Evolutionary conservation across 2,113 vertebrate species (phyloP).

Genomic region (Eubucco bourcierii): DNA sequence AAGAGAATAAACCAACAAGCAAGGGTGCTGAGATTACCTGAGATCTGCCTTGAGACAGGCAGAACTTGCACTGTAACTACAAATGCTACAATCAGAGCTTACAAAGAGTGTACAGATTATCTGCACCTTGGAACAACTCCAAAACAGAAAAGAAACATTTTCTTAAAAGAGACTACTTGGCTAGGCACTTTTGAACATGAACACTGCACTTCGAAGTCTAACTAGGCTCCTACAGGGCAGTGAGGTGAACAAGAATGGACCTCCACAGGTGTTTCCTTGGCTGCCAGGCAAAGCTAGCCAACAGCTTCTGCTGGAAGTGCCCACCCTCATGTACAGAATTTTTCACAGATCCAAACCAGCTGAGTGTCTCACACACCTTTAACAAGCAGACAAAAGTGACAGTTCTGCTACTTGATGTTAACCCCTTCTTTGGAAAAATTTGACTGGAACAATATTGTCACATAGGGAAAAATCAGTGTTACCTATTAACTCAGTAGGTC

Average conservation of each 20-base stretch:
- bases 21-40: neutral
- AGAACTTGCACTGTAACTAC: neutral
- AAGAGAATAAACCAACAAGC: neutral
- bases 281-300: neutral
- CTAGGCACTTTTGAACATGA: neutral
- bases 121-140: neutral
- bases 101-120: neutral
- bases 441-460: neutral
- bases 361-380: neutral
- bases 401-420: neutral
- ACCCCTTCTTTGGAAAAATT: neutral
- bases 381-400: neutral
- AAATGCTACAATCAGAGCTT: neutral
- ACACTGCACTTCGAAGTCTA: neutral
- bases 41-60: neutral
- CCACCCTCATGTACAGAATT: neutral
- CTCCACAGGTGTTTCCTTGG: neutral
- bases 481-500: neutral
- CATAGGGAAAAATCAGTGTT: neutral
- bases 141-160: neutral
- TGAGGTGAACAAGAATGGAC: neutral
- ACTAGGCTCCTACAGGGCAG: neutral
- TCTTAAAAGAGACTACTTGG: neutral
- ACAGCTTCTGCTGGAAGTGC: neutral
- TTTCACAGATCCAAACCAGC: neutral